phyloP scores from a whole-genome alignment of 2,797 vertebrate genomes.

The Sebastes taczanowskii region DNA sequence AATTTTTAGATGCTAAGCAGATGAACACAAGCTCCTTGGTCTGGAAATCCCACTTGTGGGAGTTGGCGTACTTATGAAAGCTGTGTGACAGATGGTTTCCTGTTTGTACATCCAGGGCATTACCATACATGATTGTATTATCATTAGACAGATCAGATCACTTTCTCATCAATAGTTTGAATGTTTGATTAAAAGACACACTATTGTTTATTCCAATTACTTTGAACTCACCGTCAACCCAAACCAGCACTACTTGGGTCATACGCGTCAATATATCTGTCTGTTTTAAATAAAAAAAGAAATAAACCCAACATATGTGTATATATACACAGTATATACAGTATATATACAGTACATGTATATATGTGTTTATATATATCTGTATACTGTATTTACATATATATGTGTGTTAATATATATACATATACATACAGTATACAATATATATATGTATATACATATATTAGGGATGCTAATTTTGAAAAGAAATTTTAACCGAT shows the following conservation, averaged over 20 bases:
- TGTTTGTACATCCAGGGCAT: conserved; percentile 27
- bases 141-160: background rate
- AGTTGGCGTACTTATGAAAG: conserved; percentile 64
- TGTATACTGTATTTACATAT: too few relatives aligned
- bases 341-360: too few relatives aligned
- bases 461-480: too few relatives aligned
- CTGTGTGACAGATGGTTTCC: conserved; percentile 73
- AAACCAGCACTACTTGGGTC: background rate
- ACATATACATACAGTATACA: too few relatives aligned
- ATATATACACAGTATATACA: too few relatives aligned
- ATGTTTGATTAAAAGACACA: background rate
- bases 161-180: conserved; percentile 4
- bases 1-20: conserved; percentile 79
- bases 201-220: background rate
- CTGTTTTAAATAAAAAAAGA: too few relatives aligned
- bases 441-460: too few relatives aligned
- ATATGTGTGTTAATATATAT: too few relatives aligned
- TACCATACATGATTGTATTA: background rate
- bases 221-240: background rate
- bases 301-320: too few relatives aligned
- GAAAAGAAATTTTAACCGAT: too few relatives aligned
- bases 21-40: conserved; percentile 79
- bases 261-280: too few relatives aligned
- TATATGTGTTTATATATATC: too few relatives aligned
- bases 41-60: conserved; percentile 71